These are phyloP conservation scores for Mamestra configurata DNA, from an alignment of 1,140 invertebrate genomes.

Conservation along the genomic window DNA sequence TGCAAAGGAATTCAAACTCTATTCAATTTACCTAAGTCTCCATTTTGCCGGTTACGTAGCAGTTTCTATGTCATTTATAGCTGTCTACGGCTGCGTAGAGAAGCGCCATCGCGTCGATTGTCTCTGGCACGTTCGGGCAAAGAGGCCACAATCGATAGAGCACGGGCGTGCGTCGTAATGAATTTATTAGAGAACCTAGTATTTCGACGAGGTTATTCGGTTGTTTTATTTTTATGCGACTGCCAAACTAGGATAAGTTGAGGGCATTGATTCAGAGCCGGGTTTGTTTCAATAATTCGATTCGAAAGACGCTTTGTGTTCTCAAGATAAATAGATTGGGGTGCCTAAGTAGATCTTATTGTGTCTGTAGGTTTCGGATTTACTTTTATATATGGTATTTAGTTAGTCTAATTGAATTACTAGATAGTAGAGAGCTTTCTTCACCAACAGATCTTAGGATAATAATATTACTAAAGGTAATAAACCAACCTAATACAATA, in stretches of 20 bases:
- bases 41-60: constrained; percentile 40
- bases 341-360: neutral
- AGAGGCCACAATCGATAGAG: constrained; percentile 87
- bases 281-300: neutral
- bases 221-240: constrained; percentile 61
- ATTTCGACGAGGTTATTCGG: constrained; percentile 60
- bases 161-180: constrained; percentile 87
- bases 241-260: neutral
- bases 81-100: constrained; percentile 77
- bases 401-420: no score
- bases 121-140: constrained; percentile 84
- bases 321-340: neutral
- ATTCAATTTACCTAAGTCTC: constrained; percentile 34
- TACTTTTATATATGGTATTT: neutral
- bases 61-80: constrained; percentile 55
- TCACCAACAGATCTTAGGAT: no score
- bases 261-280: neutral
- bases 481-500: no score
- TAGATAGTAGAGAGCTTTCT: no score
- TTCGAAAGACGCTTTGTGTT: no score
- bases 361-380: neutral
- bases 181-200: constrained; percentile 84
- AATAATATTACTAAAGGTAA: no score
- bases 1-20: constrained; percentile 52
- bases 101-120: constrained; percentile 86